phyloP scores from a whole-genome alignment of 2,797 vertebrate genomes.

The Falco berigora region DNA sequence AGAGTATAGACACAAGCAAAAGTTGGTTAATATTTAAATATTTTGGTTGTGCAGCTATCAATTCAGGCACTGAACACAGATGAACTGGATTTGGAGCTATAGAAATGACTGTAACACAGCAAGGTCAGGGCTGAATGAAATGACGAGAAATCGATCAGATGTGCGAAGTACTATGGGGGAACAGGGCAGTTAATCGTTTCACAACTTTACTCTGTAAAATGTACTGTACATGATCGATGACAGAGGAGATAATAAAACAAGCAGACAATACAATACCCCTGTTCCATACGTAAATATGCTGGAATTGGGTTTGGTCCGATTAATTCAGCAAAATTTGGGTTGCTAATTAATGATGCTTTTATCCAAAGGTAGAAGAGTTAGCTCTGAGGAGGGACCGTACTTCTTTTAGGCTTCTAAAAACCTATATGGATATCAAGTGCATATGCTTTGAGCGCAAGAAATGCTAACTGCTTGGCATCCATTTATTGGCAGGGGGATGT shows the following conservation, averaged over 20 bases:
- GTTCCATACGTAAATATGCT: not conserved
- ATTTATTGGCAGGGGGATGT: not conserved
- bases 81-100: slow-evolving; percentile 5
- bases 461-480: not conserved
- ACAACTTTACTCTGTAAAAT: slow-evolving; percentile 46
- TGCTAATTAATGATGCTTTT: not conserved
- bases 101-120: slow-evolving; percentile 13
- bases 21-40: slow-evolving; percentile 7
- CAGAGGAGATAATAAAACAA: slow-evolving; percentile 9
- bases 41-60: not conserved
- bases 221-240: not conserved
- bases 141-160: slow-evolving; percentile 29
- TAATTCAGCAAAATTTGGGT: not conserved
- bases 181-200: slow-evolving; percentile 34
- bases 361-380: not conserved
- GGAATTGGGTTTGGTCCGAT: not conserved
- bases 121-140: slow-evolving; percentile 52
- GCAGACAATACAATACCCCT: not conserved
- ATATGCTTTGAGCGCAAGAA: not conserved
- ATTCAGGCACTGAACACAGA: not conserved
- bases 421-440: not conserved
- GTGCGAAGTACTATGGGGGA: not conserved
- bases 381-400: not conserved
- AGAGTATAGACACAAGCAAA: not conserved
- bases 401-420: not conserved